Evolutionary conservation across 2,113 vertebrate species (phyloP).

Genomic region (Promerops cafer): DNA sequence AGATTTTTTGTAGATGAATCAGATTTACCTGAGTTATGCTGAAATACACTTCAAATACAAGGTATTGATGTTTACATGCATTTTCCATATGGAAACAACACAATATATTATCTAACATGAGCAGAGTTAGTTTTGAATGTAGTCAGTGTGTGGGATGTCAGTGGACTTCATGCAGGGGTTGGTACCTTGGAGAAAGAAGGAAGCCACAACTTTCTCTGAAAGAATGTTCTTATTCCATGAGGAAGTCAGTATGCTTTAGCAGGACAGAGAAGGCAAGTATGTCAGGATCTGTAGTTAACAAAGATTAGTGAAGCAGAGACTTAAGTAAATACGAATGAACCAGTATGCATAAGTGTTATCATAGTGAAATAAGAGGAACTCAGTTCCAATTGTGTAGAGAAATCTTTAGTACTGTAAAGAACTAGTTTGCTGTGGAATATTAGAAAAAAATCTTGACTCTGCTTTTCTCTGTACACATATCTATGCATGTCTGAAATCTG

Average conservation of each 20-base stretch:
- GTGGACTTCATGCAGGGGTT: background rate
- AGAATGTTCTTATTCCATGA: background rate
- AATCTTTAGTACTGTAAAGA: background rate
- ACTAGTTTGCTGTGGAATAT: background rate
- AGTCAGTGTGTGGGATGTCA: background rate
- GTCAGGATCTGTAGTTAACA: background rate
- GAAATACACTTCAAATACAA: background rate
- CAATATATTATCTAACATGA: background rate
- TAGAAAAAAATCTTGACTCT: background rate
- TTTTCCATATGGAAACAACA: background rate
- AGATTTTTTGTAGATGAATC: background rate
- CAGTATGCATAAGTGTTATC: background rate
- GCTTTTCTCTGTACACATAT: background rate
- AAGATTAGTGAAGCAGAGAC: background rate
- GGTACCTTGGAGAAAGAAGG: background rate
- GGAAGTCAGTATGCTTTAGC: background rate
- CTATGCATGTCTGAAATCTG: background rate
- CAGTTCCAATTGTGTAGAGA: background rate
- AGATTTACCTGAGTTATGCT: background rate
- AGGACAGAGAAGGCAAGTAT: background rate
- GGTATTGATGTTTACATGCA: background rate
- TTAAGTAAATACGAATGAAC: background rate
- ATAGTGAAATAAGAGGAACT: background rate
- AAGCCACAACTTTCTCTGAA: background rate
- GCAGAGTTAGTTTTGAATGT: background rate